Evolutionary conservation across 1,140 invertebrate genomes (phyloP), one percentile per base, ranked within the genome.

Genomic region (Caenorhabditis brenneri): DNA sequence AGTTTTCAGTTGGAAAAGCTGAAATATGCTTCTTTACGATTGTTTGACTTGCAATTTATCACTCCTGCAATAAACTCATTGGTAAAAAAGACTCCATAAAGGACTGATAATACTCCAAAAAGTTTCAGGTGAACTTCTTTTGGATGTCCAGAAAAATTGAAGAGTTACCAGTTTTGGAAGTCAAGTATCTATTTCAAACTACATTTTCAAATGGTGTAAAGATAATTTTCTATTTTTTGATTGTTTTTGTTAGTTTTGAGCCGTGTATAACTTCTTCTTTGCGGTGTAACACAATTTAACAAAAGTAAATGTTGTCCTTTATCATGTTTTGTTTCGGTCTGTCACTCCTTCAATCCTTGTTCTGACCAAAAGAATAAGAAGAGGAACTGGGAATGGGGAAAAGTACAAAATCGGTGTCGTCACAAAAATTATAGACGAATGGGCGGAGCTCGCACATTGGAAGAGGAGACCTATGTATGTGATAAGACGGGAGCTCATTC

Each of bases 401-500:
- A 74, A 42, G 33, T 39, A 39, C 33, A 55, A 42, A 12, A 46
- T 4, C 65, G 29, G 9, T 74, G 36, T 39, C 65, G 36, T 24
- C 65, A 42, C n/a, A 27, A 42, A 58, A 74, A 74, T 55, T 74
- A 74, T 42, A 74, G 29, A 42, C 15, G 33, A n/a, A n/a, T n/a
- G 65, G 65, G 65, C 65, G 65, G 65, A 74, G 65, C 65, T 15
- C 22, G 65, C 6, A 24, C n/a, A 74, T 74, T 27, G 29, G 36
- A 46, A 42, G 65, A 74, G 19, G 36, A 24, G 12, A 9, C 36
- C 12, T 22, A 1, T 5, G 10, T 19, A 42, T 22, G 19, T 74
- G 65, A 74, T 74, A 74, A 74, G 36, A 74, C n/a, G 19, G 65
- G 33, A 74, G 65, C 65, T 74, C 65, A 74, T 74, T 74, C 65